phyloP scores from a whole-genome alignment of 2,888 invertebrate species.

The Tubulanus polymorphus region DNA sequence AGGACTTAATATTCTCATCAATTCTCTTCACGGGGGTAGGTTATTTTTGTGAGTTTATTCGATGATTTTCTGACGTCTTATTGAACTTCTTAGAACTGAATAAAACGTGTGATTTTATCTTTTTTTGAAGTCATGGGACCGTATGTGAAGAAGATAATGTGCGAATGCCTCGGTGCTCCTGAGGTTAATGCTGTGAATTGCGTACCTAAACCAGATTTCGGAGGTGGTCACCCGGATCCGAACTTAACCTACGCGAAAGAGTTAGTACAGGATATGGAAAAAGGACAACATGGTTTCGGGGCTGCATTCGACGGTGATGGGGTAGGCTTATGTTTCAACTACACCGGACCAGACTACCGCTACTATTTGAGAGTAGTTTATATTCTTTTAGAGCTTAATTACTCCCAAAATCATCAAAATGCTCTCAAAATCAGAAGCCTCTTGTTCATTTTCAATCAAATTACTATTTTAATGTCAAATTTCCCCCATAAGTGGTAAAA shows the following conservation, averaged over 20 bases:
- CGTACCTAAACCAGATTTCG: constrained; percentile 87
- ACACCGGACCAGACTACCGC: too few species aligned
- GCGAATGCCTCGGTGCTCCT: constrained; percentile 77
- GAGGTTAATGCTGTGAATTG: constrained; percentile 70
- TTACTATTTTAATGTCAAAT: too few species aligned
- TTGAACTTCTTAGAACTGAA: background rate
- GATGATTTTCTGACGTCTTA: background rate
- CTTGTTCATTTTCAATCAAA: too few species aligned
- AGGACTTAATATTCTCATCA: constrained; percentile 80
- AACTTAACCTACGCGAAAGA: constrained; percentile 86
- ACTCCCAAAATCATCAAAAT: too few species aligned
- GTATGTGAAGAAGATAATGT: constrained; percentile 84
- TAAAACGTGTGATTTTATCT: constrained; percentile 4
- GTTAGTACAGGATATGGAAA: constrained; percentile 66
- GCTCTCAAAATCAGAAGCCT: too few species aligned
- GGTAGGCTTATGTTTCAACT: constrained; percentile 55
- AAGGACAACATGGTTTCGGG: constrained; percentile 72
- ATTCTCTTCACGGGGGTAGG: constrained; percentile 90
- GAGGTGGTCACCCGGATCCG: constrained; percentile 92
- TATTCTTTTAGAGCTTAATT: too few species aligned
- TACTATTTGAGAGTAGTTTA: too few species aligned
- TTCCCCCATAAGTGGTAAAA: too few species aligned
- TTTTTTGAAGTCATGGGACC: constrained; percentile 82
- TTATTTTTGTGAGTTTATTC: constrained; percentile 16
- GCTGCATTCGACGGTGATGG: constrained; percentile 99